These are phyloP conservation scores for Eucidaris tribuloides DNA, from an alignment of 35 echinoderm and acorn worm species.

Conservation along the genomic window DNA sequence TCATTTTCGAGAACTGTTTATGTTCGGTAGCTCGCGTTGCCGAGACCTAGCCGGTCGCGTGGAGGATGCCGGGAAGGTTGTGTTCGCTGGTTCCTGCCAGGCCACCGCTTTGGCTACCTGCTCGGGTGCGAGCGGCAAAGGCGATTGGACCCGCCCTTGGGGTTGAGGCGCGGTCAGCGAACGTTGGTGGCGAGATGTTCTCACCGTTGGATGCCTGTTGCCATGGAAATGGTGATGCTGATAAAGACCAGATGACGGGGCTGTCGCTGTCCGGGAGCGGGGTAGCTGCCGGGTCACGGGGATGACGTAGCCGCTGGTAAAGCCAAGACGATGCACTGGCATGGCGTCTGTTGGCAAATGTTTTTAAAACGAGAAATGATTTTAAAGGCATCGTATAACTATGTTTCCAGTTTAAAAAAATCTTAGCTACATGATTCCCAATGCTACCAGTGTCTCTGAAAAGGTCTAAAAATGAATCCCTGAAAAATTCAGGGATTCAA, in stretches of 20 bases:
- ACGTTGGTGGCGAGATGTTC: neutral
- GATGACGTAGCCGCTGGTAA: neutral
- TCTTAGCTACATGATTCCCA: no score
- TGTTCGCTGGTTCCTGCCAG: slow-evolving; percentile 8
- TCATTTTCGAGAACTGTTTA: neutral
- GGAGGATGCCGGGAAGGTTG: neutral
- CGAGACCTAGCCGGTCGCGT: neutral
- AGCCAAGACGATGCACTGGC: neutral
- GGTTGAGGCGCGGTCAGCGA: neutral
- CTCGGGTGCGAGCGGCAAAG: neutral
- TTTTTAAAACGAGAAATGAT: no score
- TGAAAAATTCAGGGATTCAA: no score
- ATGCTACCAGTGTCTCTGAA: no score
- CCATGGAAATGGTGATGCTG: neutral
- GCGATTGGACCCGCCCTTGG: neutral
- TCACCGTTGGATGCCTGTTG: neutral
- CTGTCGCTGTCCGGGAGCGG: neutral
- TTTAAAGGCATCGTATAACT: no score
- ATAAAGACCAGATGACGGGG: neutral
- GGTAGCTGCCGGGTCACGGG: neutral
- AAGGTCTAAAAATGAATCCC: no score
- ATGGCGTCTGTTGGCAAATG: slow-evolving; percentile 13
- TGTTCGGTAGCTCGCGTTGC: neutral
- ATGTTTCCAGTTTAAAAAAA: no score
- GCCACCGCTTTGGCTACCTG: slow-evolving; percentile 18